Evolutionary conservation across 2,888 invertebrate genomes (phyloP).

Genomic region (Megalurothrips usitatus): DNA sequence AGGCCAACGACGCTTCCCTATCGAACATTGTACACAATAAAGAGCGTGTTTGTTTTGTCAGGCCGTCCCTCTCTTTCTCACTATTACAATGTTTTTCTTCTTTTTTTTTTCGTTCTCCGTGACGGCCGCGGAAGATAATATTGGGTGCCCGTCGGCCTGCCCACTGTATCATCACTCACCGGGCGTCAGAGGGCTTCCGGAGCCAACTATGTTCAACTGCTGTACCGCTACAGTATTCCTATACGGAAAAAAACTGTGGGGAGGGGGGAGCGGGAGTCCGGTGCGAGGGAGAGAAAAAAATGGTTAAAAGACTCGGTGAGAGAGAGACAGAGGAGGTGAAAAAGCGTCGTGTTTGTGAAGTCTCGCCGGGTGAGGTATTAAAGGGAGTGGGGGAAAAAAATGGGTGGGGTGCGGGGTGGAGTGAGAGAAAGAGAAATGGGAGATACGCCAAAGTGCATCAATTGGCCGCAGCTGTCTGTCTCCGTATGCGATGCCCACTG

Average conservation of each 20-base stretch:
- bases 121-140: neutral
- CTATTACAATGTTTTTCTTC: neutral
- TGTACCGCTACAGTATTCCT: too few species aligned
- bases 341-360: slow-evolving; percentile 1
- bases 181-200: neutral
- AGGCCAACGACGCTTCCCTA: neutral
- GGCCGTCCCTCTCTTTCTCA: neutral
- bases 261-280: neutral
- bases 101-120: neutral
- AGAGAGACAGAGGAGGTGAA: neutral
- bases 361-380: neutral
- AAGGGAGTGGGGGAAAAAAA: neutral
- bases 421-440: too few species aligned
- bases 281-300: too few species aligned
- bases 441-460: neutral
- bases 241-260: neutral
- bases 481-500: neutral
- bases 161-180: neutral
- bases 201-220: too few species aligned
- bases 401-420: neutral
- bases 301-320: neutral
- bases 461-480: slow-evolving; percentile 9
- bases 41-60: slow-evolving; percentile 7
- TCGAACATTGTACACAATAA: neutral
- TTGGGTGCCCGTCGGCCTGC: neutral